Evolutionary conservation across 2,797 vertebrate genomes (phyloP), one percentile per base, ranked within the genome.

Genomic region (Liparis tanakae): DNA sequence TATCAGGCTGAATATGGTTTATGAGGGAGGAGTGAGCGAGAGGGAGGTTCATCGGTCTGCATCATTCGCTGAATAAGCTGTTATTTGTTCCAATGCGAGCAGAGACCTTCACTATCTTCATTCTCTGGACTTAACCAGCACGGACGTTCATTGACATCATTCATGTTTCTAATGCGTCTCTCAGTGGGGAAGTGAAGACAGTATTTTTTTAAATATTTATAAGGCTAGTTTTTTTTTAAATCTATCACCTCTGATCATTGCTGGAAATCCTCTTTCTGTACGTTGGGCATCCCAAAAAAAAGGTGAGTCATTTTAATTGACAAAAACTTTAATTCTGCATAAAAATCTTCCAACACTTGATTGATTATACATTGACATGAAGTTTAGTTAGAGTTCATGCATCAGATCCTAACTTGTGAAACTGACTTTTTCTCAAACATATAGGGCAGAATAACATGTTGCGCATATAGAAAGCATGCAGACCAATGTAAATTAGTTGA

Each of bases 21-120:
- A 20, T 48, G 48, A 64, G 70, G 69, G 63, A 48, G 50, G 71
- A 5, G 67, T 39, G 51, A 9, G 54, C 1, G 17, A 48, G 46
- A 36, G n/a, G 14, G 41, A 30, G 51, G 12, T 37, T 53, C 57
- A 54, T 81, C 64, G 54, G 46, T 67, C 55, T 63, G 37, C 51
- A 70, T 68, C 37, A 39, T 34, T 60, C 30, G 1, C 0, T 14
- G 3, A 14, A 57, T 36, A 34, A 1, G 37, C 57, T 1, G 3
- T 57, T 37, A 37, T 43, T 54, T 56, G 8, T 65, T 10, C 1
- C 7, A 7, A 8, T 15, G 30, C n/a, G 17, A 37, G 36, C 37
- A 7, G 57, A 59, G 36, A 30, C 12, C 0, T 13, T 14, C 22
- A 13, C 6, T 1, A 30, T 54, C 22, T 54, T 15, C 13, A 12